Conservation (phyloP, 1,140 invertebrate species). For the Caenorhabditis latens region DNA sequence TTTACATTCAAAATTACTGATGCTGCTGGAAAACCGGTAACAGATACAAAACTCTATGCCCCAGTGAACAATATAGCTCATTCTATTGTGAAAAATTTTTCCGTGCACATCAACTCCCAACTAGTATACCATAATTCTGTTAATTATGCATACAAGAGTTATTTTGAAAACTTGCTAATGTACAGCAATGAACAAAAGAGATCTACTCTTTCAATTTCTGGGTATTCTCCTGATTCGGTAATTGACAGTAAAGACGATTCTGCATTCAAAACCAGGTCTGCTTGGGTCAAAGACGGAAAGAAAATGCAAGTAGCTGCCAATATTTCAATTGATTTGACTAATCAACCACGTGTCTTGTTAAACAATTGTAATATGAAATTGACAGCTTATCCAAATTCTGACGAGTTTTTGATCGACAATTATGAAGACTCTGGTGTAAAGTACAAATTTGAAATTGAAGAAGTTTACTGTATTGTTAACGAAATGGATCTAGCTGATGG, state of each 20-base stretch:
- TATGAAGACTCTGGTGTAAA: neutral
- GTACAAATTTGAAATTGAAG: neutral
- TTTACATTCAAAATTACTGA: neutral
- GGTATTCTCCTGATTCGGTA: too few relatives aligned
- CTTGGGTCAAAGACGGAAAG: neutral
- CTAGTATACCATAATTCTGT: too few relatives aligned
- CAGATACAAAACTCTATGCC: neutral
- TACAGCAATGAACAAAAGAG: too few relatives aligned
- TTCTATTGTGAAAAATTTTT: too few relatives aligned
- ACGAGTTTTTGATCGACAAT: neutral
- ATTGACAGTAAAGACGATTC: too few relatives aligned
- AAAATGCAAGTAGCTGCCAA: neutral
- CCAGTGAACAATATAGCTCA: too few relatives aligned
- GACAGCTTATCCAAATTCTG: neutral
- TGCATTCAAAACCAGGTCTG: too few relatives aligned
- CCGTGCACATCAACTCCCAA: too few relatives aligned
- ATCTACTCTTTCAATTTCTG: too few relatives aligned
- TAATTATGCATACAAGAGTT: too few relatives aligned
- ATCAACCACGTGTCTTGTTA: neutral
- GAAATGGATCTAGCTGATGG: neutral
- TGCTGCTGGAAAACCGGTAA: neutral
- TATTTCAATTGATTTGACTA: slow-evolving; percentile 7
- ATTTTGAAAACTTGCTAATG: too few relatives aligned
- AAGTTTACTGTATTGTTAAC: neutral
- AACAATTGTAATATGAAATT: neutral